phyloP scores from a whole-genome alignment of 2,888 invertebrate species.

The Calliphora vomitoria region DNA sequence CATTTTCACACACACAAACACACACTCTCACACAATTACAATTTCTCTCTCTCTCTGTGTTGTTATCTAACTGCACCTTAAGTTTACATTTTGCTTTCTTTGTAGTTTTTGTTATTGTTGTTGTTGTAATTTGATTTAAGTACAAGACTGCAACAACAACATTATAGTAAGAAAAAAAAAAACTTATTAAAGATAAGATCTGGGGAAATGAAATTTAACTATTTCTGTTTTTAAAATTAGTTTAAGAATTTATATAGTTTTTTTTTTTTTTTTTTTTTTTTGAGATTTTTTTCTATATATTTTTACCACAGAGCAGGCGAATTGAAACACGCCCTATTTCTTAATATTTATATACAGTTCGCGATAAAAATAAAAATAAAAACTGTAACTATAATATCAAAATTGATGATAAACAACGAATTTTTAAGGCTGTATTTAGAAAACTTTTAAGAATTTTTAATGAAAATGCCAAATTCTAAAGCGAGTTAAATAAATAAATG shows the following conservation, averaged over 20 bases:
- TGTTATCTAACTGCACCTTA: slow-evolving; percentile 61
- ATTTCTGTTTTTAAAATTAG: slow-evolving; percentile 60
- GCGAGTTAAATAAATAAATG: no score
- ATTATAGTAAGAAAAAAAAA: slow-evolving; percentile 4
- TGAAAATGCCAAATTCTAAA: background rate
- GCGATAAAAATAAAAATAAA: background rate
- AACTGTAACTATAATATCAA: background rate
- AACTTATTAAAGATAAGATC: slow-evolving; percentile 66
- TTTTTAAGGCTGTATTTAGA: background rate
- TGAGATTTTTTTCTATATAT: background rate
- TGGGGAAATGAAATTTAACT: slow-evolving; percentile 65
- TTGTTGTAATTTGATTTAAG: slow-evolving; percentile 47
- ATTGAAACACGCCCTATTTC: slow-evolving; percentile 60
- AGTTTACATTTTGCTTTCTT: slow-evolving; percentile 35
- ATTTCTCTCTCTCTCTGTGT: background rate
- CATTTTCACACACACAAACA: background rate
- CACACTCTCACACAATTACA: slow-evolving; percentile 11
- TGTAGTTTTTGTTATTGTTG: background rate
- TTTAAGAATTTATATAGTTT: slow-evolving; percentile 55
- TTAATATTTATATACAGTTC: slow-evolving; percentile 18
- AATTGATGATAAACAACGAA: slow-evolving; percentile 16
- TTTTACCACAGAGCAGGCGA: slow-evolving; percentile 41
- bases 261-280: slow-evolving; percentile 2
- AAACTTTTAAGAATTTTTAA: background rate
- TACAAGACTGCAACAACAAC: slow-evolving; percentile 2